Evolutionary conservation across 2,797 vertebrate genomes (phyloP).

Genomic region (Brachyrhaphis roseni): DNA sequence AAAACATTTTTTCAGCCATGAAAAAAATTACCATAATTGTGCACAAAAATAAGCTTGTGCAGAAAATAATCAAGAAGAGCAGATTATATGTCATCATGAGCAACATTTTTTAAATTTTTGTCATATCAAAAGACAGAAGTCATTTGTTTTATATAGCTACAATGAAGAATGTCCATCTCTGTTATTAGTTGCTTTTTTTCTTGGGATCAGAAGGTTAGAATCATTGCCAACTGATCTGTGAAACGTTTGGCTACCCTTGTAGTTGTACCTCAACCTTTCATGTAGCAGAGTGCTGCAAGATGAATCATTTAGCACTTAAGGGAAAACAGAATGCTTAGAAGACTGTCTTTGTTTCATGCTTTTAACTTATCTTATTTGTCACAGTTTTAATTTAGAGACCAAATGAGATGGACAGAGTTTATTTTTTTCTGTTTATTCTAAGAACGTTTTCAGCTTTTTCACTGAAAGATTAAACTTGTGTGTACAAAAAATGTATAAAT

Average conservation of each 20-base stretch:
- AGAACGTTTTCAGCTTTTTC: neutral
- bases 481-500: neutral
- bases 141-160: neutral
- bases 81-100: neutral
- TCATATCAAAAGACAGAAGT: neutral
- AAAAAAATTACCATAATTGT: neutral
- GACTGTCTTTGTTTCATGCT: slow-evolving; percentile 16
- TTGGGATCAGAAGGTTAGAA: neutral
- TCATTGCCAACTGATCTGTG: neutral
- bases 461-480: neutral
- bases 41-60: neutral
- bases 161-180: neutral
- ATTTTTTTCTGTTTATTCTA: slow-evolving; percentile 9
- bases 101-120: slow-evolving; percentile 1
- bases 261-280: neutral
- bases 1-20: neutral
- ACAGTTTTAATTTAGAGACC: slow-evolving; percentile 13
- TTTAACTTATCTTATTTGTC: slow-evolving; percentile 19
- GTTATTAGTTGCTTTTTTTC: neutral
- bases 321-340: slow-evolving; percentile 6
- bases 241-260: neutral
- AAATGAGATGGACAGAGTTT: slow-evolving; percentile 3
- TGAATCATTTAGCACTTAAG: slow-evolving; percentile 34
- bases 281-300: slow-evolving; percentile 21
- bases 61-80: accelerated